Evolutionary conservation across 2,797 vertebrate genomes (phyloP).

Genomic region (Picus viridis): DNA sequence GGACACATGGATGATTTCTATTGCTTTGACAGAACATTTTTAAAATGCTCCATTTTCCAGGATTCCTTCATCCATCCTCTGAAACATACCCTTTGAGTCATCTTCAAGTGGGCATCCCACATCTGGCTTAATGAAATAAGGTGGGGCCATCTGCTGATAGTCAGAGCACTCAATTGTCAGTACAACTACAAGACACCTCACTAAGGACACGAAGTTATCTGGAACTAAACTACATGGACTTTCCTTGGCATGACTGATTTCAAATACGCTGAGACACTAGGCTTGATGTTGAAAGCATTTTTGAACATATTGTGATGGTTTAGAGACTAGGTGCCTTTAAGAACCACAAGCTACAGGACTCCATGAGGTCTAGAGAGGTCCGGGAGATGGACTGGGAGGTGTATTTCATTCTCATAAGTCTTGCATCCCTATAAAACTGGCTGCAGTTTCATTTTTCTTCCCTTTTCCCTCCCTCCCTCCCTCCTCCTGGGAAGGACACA

Average conservation of each 20-base stretch:
- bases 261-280: neutral
- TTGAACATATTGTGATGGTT: neutral
- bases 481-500: too few species aligned
- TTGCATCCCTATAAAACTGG: too few species aligned
- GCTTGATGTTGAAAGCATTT: neutral
- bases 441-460: too few species aligned
- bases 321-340: too few species aligned
- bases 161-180: neutral
- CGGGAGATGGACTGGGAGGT: too few species aligned
- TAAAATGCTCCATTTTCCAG: neutral
- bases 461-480: too few species aligned
- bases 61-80: neutral
- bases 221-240: neutral
- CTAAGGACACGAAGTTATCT: neutral
- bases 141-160: accelerated
- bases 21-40: neutral
- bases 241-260: neutral
- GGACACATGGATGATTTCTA: neutral
- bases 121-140: neutral
- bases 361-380: too few species aligned
- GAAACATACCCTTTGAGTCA: neutral
- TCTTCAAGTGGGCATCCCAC: neutral
- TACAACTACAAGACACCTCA: neutral
- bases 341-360: too few species aligned
- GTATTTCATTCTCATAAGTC: too few species aligned